A percentile compares a stretch with the other conserved stretches of the same genome.
phyloP scores from a whole-genome alignment of 1,140 invertebrate species.

The Aphis craccivora region DNA sequence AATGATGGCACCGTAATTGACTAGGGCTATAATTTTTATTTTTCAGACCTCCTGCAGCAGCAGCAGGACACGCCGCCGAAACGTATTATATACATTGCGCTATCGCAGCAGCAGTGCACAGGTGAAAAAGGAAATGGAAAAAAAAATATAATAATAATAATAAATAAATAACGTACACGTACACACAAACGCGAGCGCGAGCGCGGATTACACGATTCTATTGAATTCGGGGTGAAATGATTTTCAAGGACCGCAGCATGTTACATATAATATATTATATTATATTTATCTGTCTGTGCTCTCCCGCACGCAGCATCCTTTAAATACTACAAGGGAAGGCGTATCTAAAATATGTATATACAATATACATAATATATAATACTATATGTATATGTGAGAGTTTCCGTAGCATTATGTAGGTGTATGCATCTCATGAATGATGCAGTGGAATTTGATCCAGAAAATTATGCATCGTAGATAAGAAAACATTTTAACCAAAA shows the following conservation, averaged over 20 bases:
- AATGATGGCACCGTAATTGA: slow-evolving; percentile 31
- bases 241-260: slow-evolving; percentile 15
- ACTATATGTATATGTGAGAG: too few relatives aligned
- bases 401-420: background rate
- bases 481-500: too few relatives aligned
- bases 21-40: slow-evolving; percentile 15
- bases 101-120: background rate
- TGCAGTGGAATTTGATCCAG: too few relatives aligned
- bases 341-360: too few relatives aligned
- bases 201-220: background rate
- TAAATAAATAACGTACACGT: background rate
- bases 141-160: background rate
- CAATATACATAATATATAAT: too few relatives aligned
- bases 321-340: background rate
- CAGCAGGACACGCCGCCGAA: slow-evolving; percentile 14
- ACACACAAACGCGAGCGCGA: background rate
- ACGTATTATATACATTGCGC: background rate
- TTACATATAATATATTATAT: background rate
- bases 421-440: too few relatives aligned
- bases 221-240: background rate
- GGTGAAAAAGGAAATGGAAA: background rate
- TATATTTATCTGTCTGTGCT: background rate
- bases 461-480: too few relatives aligned
- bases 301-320: background rate
- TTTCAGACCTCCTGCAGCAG: slow-evolving; percentile 43